These are phyloP conservation scores for Acanthococcus lagerstroemiae DNA, from an alignment of 2,888 invertebrate species.

Conservation along the genomic window DNA sequence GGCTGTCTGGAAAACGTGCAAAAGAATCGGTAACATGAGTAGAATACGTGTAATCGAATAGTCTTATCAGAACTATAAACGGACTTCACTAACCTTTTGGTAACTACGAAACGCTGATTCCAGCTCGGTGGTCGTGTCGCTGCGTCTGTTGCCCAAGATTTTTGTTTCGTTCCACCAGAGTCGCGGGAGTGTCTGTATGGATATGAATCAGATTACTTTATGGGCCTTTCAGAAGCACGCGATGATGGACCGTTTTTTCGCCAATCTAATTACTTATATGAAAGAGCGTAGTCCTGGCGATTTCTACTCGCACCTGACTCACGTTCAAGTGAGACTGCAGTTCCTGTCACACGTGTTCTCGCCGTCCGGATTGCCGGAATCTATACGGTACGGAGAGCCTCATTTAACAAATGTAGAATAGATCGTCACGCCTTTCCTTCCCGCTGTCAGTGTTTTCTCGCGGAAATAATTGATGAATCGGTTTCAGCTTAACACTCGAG, in stretches of 20 bases:
- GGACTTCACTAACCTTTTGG: background rate
- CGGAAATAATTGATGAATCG: background rate
- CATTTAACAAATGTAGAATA: background rate
- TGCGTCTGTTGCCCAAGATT: constrained; percentile 77
- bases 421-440: background rate
- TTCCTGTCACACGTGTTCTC: constrained; percentile 89
- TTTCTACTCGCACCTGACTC: constrained; percentile 64
- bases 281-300: constrained; percentile 30
- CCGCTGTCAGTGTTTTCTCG: background rate
- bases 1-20: constrained; percentile 73
- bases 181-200: constrained; percentile 59
- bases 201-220: constrained; percentile 75
- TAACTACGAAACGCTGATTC: background rate
- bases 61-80: background rate
- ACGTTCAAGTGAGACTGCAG: constrained; percentile 81
- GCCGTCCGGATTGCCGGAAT: constrained; percentile 77
- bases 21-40: constrained; percentile 34
- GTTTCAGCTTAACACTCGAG: constrained; percentile 60
- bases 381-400: constrained; percentile 52
- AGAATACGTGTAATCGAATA: background rate
- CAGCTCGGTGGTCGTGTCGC: constrained; percentile 79
- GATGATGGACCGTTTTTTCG: constrained; percentile 88
- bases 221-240: constrained; percentile 88
- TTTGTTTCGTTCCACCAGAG: constrained; percentile 85
- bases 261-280: constrained; percentile 47